Evolutionary conservation across 2,113 vertebrate genomes (phyloP).

Genomic region (Axis porcinus): DNA sequence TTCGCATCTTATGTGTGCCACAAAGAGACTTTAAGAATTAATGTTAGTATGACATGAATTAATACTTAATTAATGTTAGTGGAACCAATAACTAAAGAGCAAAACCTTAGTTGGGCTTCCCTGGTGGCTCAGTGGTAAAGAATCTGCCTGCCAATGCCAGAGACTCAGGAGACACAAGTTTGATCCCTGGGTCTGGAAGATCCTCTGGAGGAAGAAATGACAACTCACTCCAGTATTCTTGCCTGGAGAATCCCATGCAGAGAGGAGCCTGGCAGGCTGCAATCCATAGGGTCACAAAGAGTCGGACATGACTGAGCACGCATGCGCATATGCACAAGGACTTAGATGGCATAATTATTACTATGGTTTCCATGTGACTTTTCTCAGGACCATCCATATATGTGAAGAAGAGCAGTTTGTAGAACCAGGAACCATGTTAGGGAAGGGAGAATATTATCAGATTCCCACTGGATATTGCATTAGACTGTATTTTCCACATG

Average conservation of each 20-base stretch:
- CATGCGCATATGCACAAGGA: neutral
- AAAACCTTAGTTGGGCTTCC: neutral
- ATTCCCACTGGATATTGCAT: neutral
- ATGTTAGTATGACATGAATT: too few relatives aligned
- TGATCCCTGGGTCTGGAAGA: neutral
- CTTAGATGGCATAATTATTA: neutral
- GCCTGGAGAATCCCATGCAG: neutral
- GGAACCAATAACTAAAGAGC: neutral
- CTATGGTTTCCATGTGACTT: neutral
- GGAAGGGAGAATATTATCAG: accelerated
- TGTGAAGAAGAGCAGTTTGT: neutral
- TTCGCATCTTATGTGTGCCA: neutral
- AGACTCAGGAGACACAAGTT: neutral
- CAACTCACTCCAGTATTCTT: neutral
- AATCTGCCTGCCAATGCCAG: neutral
- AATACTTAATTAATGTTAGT: neutral
- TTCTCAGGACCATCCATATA: neutral
- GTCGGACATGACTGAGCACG: neutral
- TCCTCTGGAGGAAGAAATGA: neutral
- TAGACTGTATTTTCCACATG: neutral
- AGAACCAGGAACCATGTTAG: neutral
- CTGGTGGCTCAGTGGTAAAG: neutral
- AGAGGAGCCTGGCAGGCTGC: neutral
- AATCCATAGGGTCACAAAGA: neutral
- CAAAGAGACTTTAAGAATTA: neutral